These are phyloP conservation scores for Tribolium freemani DNA, from an alignment of 2,888 invertebrate genomes.

Conservation along the genomic window DNA sequence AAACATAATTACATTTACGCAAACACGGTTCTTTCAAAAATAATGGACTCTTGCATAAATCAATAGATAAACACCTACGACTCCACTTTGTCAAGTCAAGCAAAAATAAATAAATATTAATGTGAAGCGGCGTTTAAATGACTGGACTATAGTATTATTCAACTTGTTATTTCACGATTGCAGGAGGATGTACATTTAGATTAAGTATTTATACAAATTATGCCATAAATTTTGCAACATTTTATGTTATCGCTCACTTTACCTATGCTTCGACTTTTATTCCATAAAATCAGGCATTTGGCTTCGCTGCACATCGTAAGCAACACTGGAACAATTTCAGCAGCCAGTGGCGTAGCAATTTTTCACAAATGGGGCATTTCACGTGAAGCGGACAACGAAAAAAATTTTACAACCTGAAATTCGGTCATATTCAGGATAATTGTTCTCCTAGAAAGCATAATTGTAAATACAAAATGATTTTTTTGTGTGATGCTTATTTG, in stretches of 20 bases:
- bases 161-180: neutral
- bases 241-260: neutral
- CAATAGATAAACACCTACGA: neutral
- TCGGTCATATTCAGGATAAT: too few relatives aligned
- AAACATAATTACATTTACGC: constrained; percentile 28
- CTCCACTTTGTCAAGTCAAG: neutral
- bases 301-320: neutral
- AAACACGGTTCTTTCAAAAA: neutral
- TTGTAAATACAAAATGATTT: too few relatives aligned
- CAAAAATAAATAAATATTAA: neutral
- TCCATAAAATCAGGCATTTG: neutral
- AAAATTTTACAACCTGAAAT: too few relatives aligned
- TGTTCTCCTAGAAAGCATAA: too few relatives aligned
- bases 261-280: neutral
- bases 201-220: constrained; percentile 28
- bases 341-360: neutral
- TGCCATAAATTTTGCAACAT: constrained; percentile 18
- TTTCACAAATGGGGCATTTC: too few relatives aligned
- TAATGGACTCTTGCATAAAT: neutral
- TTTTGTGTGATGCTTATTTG: too few relatives aligned
- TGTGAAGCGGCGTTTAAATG: neutral
- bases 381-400: too few relatives aligned
- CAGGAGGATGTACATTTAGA: constrained; percentile 14
- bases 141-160: neutral
- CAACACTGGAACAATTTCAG: too few relatives aligned